phyloP scores from a whole-genome alignment of 2,888 invertebrate species.

The Microctonus brassicae region DNA sequence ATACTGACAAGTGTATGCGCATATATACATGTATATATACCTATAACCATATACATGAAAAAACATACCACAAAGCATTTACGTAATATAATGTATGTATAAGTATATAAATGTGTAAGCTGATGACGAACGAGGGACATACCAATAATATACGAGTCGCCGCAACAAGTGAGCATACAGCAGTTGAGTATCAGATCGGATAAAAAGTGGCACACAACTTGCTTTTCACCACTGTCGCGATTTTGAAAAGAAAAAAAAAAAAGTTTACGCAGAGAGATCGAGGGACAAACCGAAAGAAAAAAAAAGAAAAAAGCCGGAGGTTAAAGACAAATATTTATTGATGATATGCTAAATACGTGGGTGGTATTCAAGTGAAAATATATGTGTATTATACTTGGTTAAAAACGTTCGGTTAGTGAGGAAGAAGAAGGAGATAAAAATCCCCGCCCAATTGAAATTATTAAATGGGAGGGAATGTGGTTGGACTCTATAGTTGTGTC shows the following conservation, averaged over 20 bases:
- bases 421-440: slow-evolving; percentile 19
- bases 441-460: slow-evolving; percentile 14
- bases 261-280: background rate
- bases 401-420: slow-evolving; percentile 16
- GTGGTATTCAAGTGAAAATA: background rate
- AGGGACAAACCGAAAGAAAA: no score
- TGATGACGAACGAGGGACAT: slow-evolving; percentile 2
- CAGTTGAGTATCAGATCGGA: slow-evolving; percentile 38
- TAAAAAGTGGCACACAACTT: slow-evolving; percentile 43
- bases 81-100: slow-evolving; percentile 16
- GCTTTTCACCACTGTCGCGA: slow-evolving; percentile 35
- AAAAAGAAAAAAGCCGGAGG: background rate
- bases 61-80: background rate
- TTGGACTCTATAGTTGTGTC: background rate
- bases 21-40: background rate
- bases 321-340: background rate
- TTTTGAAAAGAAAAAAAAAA: slow-evolving; percentile 5
- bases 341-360: slow-evolving; percentile 1
- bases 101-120: slow-evolving; percentile 1
- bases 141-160: background rate
- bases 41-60: background rate
- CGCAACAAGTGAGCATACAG: background rate
- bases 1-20: background rate
- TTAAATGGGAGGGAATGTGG: background rate
- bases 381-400: background rate